Conservation (phyloP, 1,140 invertebrate genomes). For the Saccostrea echinata region DNA sequence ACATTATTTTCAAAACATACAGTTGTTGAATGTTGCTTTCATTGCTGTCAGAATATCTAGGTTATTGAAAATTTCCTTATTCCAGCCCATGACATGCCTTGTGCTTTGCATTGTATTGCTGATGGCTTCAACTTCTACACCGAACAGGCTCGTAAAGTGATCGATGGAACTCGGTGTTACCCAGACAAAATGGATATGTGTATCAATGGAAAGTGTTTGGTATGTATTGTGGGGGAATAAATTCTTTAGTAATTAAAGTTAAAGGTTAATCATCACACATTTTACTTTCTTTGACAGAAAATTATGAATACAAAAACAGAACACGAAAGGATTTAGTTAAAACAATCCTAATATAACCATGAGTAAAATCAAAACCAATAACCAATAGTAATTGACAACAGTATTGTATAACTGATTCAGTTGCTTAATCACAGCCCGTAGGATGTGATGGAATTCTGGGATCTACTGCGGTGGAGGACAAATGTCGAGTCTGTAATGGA, state of each 20-base stretch:
- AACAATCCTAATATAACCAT: too few relatives aligned
- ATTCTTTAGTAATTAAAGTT: too few relatives aligned
- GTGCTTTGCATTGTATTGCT: slow-evolving; percentile 91
- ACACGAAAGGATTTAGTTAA: too few relatives aligned
- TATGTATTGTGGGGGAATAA: slow-evolving; percentile 75
- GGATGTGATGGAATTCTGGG: slow-evolving; percentile 92
- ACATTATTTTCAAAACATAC: too few relatives aligned
- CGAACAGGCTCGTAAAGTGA: slow-evolving; percentile 88
- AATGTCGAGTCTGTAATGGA: slow-evolving; percentile 92
- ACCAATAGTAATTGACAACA: not conserved
- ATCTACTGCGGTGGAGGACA: slow-evolving; percentile 88
- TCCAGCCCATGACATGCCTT: slow-evolving; percentile 84
- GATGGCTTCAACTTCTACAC: slow-evolving; percentile 88
- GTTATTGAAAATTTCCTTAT: not conserved
- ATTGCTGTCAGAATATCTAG: not conserved
- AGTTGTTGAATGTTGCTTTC: too few relatives aligned
- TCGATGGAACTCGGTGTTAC: slow-evolving; percentile 93
- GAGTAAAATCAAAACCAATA: too few relatives aligned
- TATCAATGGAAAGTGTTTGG: slow-evolving; percentile 90
- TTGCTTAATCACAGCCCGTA: slow-evolving; percentile 81
- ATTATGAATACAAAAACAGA: too few relatives aligned
- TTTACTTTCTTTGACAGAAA: not conserved
- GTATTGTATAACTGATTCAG: not conserved
- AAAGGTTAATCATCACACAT: not conserved
- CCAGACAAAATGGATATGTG: slow-evolving; percentile 91